Base-by-base conservation (phyloP, 2,113 vertebrate species). In the Hypomesus transpacificus region DNA sequence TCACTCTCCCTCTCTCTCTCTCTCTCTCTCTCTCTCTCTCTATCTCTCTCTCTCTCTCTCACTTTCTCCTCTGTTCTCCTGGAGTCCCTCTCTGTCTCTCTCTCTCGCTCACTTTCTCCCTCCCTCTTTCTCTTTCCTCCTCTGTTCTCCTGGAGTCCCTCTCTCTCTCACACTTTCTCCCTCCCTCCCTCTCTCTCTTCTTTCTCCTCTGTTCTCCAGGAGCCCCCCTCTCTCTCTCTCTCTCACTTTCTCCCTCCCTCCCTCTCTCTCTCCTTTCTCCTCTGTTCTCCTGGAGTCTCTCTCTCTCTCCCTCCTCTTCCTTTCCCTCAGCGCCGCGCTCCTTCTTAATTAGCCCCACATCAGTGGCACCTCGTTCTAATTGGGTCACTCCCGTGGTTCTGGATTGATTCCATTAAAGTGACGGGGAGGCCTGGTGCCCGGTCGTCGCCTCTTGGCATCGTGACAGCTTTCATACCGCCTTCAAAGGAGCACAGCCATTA, bases 401-500 rank as follows among this genome's bases (percentile, higher is more conserved):
- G 68, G 79, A 68, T 71, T 31, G 21, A 50, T 80, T 79, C 75
- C 78, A 76, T 80, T 74, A 76, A 68, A 78, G 71, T 54, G 3
- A 14, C 52, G 69, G 66, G 66, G 46, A 72, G 72, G 67, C 74
- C 73, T 79, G 17, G 62, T 7, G 65, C 73, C 71, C 20, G 64
- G 77, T 67, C 68, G 64, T 63, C 34, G 71, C 80, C 73, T 46
- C 52, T 68, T 82, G 84, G 80, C 82, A 66, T 69, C 7, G 51
- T 73, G 78, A 82, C 79, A 83, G 79, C 81, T 79, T 72, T 75
- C 75, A 81, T 80, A 76, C 66, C 71, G 77, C 70, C 78, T 81
- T 88, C 81, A 85, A 86, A 86, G 81, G 74, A 65, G 74, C 70
- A 57, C 26, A 68, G 61, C 67, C 78, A 66, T 85, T 56, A 85